phyloP scores from a whole-genome alignment of 2,113 vertebrate genomes.

The human (Homo sapiens) region DNA sequence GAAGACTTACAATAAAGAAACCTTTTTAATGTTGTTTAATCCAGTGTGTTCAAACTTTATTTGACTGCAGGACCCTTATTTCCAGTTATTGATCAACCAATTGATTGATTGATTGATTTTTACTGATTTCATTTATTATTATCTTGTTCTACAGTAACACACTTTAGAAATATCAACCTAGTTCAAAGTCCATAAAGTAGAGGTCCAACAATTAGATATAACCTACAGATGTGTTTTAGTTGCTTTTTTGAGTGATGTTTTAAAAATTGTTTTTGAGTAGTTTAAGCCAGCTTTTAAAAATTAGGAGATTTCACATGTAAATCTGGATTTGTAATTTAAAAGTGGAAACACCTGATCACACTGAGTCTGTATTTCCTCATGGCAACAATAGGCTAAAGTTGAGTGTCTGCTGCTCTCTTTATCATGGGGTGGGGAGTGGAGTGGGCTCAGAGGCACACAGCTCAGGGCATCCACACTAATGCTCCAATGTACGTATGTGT shows the following conservation, averaged over 20 bases:
- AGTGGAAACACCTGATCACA: not conserved
- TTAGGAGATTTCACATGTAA: not conserved
- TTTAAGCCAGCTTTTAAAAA: constrained; percentile 13
- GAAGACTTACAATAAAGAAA: not conserved
- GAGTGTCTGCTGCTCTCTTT: not conserved
- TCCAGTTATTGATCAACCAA: fast-evolving
- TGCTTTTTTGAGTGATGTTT: not conserved
- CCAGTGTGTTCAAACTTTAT: not conserved
- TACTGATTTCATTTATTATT: not conserved
- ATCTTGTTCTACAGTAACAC: not conserved
- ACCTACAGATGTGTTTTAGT: not conserved
- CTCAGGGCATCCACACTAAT: too few relatives aligned
- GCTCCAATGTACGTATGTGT: fast-evolving
- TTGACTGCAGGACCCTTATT: not conserved
- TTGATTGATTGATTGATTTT: not conserved
- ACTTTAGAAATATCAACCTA: not conserved
- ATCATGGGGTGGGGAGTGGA: fast-evolving
- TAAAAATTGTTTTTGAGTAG: not conserved
- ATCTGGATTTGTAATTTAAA: not conserved
- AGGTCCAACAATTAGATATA: not conserved
- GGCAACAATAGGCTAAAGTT: not conserved
- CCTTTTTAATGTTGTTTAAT: not conserved
- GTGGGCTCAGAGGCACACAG: not conserved
- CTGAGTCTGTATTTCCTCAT: not conserved
- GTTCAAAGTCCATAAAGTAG: not conserved